These are phyloP conservation scores for Tringa solitaria DNA, from an alignment of 2,113 vertebrate genomes.

Conservation along the genomic window DNA sequence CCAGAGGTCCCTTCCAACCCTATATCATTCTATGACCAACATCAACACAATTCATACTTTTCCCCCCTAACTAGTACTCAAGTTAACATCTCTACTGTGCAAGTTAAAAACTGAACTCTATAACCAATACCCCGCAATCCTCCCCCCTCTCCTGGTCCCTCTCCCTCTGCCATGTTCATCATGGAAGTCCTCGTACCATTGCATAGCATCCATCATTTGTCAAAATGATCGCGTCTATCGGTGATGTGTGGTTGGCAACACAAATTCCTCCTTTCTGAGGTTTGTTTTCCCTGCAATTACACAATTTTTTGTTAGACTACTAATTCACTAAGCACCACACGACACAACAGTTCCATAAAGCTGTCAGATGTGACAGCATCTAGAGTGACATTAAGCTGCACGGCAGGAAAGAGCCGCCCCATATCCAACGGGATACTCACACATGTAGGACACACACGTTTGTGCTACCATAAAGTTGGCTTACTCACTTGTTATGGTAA, in stretches of 20 bases:
- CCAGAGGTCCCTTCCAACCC: no score
- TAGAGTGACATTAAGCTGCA: background rate
- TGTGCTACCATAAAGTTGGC: background rate
- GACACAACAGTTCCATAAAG: background rate
- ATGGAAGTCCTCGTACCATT: conserved; percentile 78
- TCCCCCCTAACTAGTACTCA: background rate
- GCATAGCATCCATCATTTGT: conserved; percentile 95
- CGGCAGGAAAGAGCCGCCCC: background rate
- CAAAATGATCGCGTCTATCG: conserved; percentile 92
- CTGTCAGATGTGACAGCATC: background rate
- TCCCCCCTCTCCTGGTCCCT: background rate
- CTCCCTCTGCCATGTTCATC: background rate
- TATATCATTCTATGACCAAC: background rate
- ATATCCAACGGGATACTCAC: background rate
- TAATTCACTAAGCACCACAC: background rate
- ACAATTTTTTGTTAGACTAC: background rate
- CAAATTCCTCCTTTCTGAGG: conserved; percentile 95
- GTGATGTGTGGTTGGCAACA: conserved; percentile 95
- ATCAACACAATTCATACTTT: background rate
- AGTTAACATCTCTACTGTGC: background rate
- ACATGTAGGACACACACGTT: rapidly evolving
- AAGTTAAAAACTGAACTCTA: background rate
- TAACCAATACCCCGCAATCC: background rate
- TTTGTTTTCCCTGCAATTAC: conserved; percentile 83
- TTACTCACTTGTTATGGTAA: conserved; percentile 91